Percentiles rank a stretch among this genome's conserved stretches.
These are phyloP conservation scores for Acleris sparsana DNA, from an alignment of 2,888 invertebrate species.

Conservation along the genomic window DNA sequence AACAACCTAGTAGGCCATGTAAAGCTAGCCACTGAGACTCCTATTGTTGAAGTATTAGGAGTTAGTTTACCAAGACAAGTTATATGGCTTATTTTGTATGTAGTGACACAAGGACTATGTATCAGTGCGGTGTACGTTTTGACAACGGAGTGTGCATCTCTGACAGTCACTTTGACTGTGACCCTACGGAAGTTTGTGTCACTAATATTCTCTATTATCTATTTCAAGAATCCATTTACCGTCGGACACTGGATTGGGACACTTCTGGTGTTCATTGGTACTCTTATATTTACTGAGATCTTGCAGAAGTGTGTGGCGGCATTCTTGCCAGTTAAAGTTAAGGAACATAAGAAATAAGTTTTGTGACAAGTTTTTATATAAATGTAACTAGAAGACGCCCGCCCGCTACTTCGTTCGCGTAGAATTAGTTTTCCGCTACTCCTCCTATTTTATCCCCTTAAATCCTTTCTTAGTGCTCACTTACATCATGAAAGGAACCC, in stretches of 20 bases:
- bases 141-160: constrained; percentile 96
- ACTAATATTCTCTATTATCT: constrained; percentile 96
- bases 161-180: constrained; percentile 97
- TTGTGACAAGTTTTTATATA: not conserved
- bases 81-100: constrained; percentile 90
- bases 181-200: constrained; percentile 98
- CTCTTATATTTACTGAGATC: constrained; percentile 94
- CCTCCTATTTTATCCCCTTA: too few relatives aligned
- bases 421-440: too few relatives aligned
- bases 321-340: constrained; percentile 56
- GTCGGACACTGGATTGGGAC: constrained; percentile 96
- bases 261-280: constrained; percentile 94
- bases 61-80: constrained; percentile 89
- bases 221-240: constrained; percentile 98
- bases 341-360: constrained; percentile 62
- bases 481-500: too few relatives aligned
- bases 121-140: constrained; percentile 97
- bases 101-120: constrained; percentile 95
- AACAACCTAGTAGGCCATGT: constrained; percentile 91
- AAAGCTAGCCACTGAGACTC: constrained; percentile 87
- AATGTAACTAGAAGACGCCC: too few relatives aligned
- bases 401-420: too few relatives aligned
- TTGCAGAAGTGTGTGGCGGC: constrained; percentile 77
- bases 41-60: constrained; percentile 84
- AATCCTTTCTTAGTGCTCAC: too few relatives aligned